phyloP scores from a whole-genome alignment of 2,113 vertebrate genomes.

The Epinephelus fuscoguttatus region DNA sequence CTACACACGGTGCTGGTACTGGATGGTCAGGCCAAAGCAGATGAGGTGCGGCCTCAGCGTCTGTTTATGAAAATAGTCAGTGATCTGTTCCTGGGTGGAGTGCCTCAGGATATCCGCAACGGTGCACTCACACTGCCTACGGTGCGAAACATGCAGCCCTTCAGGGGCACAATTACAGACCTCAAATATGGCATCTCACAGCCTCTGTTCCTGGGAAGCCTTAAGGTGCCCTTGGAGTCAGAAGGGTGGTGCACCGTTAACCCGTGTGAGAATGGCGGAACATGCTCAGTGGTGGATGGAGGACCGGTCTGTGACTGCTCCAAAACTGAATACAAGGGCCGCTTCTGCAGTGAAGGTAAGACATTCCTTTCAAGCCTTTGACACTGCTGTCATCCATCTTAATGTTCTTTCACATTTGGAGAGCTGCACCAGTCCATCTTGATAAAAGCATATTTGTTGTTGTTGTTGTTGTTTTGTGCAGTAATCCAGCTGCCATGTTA shows the following conservation, averaged over 20 bases:
- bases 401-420: background rate
- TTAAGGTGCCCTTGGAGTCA: constrained; percentile 89
- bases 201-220: constrained; percentile 91
- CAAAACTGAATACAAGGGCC: constrained; percentile 93
- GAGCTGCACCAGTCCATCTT: background rate
- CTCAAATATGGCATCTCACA: constrained; percentile 93
- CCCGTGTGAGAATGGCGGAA: constrained; percentile 96
- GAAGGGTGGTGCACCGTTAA: constrained; percentile 93
- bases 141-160: constrained; percentile 88
- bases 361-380: background rate
- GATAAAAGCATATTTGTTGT: background rate
- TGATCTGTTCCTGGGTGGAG: constrained; percentile 95
- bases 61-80: constrained; percentile 97
- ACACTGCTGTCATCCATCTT: background rate
- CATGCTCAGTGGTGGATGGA: constrained; percentile 92
- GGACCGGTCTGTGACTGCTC: constrained; percentile 95
- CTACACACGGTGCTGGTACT: constrained; percentile 91
- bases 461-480: background rate
- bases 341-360: constrained; percentile 96
- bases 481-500: background rate
- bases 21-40: constrained; percentile 89
- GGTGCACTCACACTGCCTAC: constrained; percentile 91
- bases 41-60: constrained; percentile 90
- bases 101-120: constrained; percentile 92
- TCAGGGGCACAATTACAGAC: constrained; percentile 93